phyloP scores from a whole-genome alignment of 2,113 vertebrate genomes.

The Rostratula benghalensis region DNA sequence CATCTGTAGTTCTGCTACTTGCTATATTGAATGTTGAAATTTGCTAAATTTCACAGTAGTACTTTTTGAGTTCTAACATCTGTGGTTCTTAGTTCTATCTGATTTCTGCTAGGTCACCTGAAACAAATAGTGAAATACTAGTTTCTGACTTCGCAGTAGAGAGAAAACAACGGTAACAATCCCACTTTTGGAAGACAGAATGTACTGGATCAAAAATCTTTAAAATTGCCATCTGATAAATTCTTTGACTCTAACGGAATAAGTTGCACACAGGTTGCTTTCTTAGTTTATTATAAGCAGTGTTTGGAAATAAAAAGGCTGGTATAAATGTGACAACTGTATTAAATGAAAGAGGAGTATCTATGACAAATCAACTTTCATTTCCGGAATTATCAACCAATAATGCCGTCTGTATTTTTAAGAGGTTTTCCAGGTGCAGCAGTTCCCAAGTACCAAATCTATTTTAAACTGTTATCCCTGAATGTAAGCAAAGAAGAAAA shows the following conservation, averaged over 20 bases:
- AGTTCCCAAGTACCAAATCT: not conserved
- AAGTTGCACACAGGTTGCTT: not conserved
- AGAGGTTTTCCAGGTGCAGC: not conserved
- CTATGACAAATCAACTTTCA: not conserved
- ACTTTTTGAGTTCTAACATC: not conserved
- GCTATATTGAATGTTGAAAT: not conserved
- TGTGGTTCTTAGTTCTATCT: not conserved
- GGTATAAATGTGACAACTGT: not conserved
- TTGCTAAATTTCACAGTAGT: not conserved
- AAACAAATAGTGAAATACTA: not conserved
- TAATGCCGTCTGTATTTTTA: not conserved
- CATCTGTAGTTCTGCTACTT: not conserved
- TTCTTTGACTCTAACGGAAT: not conserved
- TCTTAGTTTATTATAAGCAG: not conserved
- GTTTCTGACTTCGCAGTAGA: not conserved
- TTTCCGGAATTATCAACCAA: not conserved
- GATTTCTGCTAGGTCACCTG: not conserved
- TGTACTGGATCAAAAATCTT: not conserved
- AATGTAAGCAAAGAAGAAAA: not conserved
- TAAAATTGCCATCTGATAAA: not conserved
- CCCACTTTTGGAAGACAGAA: not conserved
- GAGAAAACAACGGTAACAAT: not conserved
- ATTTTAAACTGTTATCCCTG: not conserved
- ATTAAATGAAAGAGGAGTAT: not conserved
- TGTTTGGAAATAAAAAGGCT: not conserved